Percentiles rank a stretch among this genome's conserved stretches.
Conservation (phyloP, 2,797 vertebrate genomes). For the Intellagama lesueurii region DNA sequence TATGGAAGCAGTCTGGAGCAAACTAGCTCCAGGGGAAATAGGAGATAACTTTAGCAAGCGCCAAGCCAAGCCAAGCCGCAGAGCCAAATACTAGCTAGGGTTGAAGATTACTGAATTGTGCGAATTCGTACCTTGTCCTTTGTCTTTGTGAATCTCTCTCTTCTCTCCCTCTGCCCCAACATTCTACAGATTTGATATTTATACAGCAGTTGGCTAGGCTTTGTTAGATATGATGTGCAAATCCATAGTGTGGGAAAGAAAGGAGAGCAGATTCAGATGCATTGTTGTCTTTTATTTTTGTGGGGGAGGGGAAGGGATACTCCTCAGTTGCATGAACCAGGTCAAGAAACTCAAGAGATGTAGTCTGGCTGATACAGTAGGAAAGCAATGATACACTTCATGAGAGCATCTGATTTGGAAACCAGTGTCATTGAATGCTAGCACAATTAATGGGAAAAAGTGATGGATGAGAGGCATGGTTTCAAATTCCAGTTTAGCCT, state of each 20-base stretch:
- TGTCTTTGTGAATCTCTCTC: not conserved
- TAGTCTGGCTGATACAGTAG: not conserved
- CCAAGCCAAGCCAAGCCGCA: slow-evolving; percentile 23
- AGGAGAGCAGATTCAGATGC: not conserved
- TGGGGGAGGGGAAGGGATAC: not conserved
- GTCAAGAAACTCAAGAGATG: not conserved
- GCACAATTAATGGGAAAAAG: not conserved
- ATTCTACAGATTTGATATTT: slow-evolving; percentile 12
- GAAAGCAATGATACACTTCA: not conserved
- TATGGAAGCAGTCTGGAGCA: slow-evolving; percentile 40
- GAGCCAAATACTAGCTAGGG: slow-evolving; percentile 22
- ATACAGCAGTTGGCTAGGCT: slow-evolving; percentile 3
- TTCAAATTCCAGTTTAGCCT: not conserved
- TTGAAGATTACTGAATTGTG: slow-evolving; percentile 37
- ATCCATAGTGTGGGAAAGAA: not conserved
- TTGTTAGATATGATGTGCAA: not conserved
- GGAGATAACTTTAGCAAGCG: slow-evolving; percentile 41
- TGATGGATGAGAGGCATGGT: not conserved
- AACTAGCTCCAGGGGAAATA: slow-evolving; percentile 34
- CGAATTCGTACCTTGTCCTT: slow-evolving; percentile 23
- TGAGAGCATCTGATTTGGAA: not conserved
- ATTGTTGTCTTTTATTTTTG: not conserved
- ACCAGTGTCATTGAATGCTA: not conserved
- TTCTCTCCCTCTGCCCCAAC: not conserved
- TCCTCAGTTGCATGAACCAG: not conserved